phyloP scores from a whole-genome alignment of 2,888 invertebrate genomes.

The Dynastes tityus region DNA sequence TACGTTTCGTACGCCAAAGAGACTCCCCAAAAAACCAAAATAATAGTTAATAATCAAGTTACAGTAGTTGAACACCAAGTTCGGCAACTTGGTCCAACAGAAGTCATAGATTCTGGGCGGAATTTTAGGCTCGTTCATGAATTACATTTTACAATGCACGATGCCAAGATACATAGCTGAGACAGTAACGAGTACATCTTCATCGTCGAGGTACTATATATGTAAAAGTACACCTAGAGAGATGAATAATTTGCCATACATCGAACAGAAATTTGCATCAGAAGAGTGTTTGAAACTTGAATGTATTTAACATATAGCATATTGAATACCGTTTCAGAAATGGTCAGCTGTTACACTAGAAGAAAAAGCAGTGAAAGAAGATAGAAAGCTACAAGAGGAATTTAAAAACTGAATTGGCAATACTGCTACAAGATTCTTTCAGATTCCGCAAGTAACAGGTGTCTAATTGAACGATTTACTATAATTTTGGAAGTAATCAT shows the following conservation, averaged over 20 bases:
- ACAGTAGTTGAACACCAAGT: not conserved
- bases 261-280: too few species aligned
- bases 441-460: too few species aligned
- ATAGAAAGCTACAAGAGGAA: too few species aligned
- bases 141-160: conserved; percentile 32
- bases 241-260: conserved; percentile 8
- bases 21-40: too few species aligned
- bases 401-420: too few species aligned
- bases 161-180: too few species aligned
- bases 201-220: conserved; percentile 21
- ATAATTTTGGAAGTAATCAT: too few species aligned
- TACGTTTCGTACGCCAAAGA: not conserved
- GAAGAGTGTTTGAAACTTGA: not conserved
- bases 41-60: not conserved
- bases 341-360: not conserved
- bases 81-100: not conserved
- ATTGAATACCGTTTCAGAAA: not conserved
- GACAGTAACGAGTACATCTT: conserved; percentile 12
- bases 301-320: conserved; percentile 5
- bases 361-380: not conserved
- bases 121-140: not conserved
- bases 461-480: too few species aligned
- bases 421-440: too few species aligned
- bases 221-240: conserved; percentile 20
- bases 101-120: not conserved